A percentile compares a stretch with the other conserved stretches of the same genome.
Conservation (phyloP, 2,888 invertebrate species). For the Eremobia ochroleuca region DNA sequence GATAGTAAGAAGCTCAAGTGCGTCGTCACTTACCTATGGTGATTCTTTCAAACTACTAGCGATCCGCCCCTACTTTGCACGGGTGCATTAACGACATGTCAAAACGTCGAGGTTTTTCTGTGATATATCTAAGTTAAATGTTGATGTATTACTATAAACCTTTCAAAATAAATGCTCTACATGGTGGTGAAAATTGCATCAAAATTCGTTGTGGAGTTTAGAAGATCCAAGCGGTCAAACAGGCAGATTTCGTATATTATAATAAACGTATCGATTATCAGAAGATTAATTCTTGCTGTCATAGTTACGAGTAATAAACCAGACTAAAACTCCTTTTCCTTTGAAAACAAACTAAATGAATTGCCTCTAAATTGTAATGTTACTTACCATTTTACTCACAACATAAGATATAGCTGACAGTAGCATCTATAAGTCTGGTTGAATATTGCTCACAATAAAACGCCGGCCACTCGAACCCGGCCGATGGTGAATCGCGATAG, state of each 20-base stretch:
- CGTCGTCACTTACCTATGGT: background rate
- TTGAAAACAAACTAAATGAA: background rate
- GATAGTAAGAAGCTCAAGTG: too few species aligned
- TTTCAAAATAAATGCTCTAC: background rate
- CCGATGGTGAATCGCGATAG: slow-evolving; percentile 46
- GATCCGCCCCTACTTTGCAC: background rate
- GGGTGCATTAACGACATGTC: background rate
- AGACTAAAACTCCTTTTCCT: background rate
- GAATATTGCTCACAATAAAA: slow-evolving; percentile 60
- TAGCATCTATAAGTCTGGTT: slow-evolving; percentile 17
- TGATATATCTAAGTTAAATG: background rate
- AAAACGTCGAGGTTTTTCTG: background rate
- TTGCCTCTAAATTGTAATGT: background rate
- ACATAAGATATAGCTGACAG: slow-evolving; percentile 14
- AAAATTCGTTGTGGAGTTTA: background rate
- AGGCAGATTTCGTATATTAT: background rate
- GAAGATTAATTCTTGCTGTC: background rate
- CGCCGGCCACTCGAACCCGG: slow-evolving; percentile 39
- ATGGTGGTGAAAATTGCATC: background rate
- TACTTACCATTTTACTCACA: background rate
- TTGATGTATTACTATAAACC: background rate
- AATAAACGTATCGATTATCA: background rate
- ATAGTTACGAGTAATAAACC: background rate
- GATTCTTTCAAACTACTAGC: too few species aligned
- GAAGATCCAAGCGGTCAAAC: background rate